Percentiles rank a stretch among this genome's conserved stretches.
Evolutionary conservation across 2,888 invertebrate genomes (phyloP).

Genomic region (Pachliopta kotzebuea): DNA sequence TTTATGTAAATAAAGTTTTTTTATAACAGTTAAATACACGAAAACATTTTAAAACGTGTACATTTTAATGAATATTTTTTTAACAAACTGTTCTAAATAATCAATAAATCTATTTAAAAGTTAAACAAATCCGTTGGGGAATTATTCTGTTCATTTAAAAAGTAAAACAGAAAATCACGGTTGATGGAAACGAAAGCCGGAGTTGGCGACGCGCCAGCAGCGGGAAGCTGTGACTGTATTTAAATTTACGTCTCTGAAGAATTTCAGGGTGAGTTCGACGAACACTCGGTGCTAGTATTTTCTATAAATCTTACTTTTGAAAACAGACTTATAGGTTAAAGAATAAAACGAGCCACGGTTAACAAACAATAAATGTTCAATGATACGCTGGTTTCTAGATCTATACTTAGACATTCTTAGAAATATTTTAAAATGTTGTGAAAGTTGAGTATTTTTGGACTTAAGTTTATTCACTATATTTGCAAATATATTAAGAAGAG

Average conservation of each 20-base stretch:
- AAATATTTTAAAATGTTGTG: too few relatives aligned
- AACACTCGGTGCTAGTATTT: slow-evolving; percentile 22
- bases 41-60: not conserved
- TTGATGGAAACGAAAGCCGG: slow-evolving; percentile 64
- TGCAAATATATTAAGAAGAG: too few relatives aligned
- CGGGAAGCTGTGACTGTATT: slow-evolving; percentile 60
- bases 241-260: slow-evolving; percentile 62
- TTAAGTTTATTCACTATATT: too few relatives aligned
- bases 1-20: too few relatives aligned
- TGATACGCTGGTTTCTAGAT: not conserved
- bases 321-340: slow-evolving; percentile 33
- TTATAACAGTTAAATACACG: not conserved
- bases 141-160: slow-evolving; percentile 50
- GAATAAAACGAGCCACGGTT: slow-evolving; percentile 10
- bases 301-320: slow-evolving; percentile 25
- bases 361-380: slow-evolving; percentile 12
- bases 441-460: too few relatives aligned
- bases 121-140: slow-evolving; percentile 37
- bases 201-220: slow-evolving; percentile 59
- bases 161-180: slow-evolving; percentile 50
- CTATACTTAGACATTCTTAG: too few relatives aligned
- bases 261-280: slow-evolving; percentile 42
- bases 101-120: slow-evolving; percentile 24
- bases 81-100: slow-evolving; percentile 28
- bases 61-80: not conserved